Base-by-base conservation (phyloP, 2,797 vertebrate genomes). In the Falco naumanni region DNA sequence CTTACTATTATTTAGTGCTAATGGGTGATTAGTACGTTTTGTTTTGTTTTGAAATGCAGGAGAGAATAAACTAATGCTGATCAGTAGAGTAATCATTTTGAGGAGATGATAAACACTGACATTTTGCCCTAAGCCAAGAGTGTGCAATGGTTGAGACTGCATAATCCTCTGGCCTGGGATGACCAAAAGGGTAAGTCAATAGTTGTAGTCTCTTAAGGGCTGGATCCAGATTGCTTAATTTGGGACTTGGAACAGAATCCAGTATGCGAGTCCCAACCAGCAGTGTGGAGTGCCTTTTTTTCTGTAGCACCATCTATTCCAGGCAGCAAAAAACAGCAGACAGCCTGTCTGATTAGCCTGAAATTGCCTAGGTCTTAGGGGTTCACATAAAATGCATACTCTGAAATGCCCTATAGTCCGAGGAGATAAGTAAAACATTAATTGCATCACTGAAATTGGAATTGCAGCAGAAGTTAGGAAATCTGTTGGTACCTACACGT, bases 31-130 rank as follows among this genome's bases (percentile, higher is more conserved):
- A 94, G 96, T 95, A 50, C 86, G 7, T 96, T 94, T 56, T 95
- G 91, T 95, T 95, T 85, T 96, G 87, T 95, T 94, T 96, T 96
- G 87, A 95, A 96, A 96, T 95, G 84, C 95, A 96, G 94, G 93
- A 88, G 82, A 92, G 69, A 86, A 93, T 96, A 95, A 94, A 71
- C 87, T 95, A 96, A 95, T 72, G 65, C 93, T 97, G 96, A 86
- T 95, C 91, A 90, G 54, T 92, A 96, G 84, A 96, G 77, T 96
- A 94, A 95, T 94, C 87, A 94, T 95, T 95, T 90, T 96, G 94
- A 95, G 95, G 93, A 94, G 83, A 41, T 90, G 93, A 34, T 97
- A 96, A 89, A 80, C 80, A 93, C 76, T 94, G 92, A 89, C 83
- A 96, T 90, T 93, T 95, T 96, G 48, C 83, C 51, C 91, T 94